Evolutionary conservation across 2,797 vertebrate genomes (phyloP), one percentile per base, ranked within the genome.

Genomic region (Mus caroli): DNA sequence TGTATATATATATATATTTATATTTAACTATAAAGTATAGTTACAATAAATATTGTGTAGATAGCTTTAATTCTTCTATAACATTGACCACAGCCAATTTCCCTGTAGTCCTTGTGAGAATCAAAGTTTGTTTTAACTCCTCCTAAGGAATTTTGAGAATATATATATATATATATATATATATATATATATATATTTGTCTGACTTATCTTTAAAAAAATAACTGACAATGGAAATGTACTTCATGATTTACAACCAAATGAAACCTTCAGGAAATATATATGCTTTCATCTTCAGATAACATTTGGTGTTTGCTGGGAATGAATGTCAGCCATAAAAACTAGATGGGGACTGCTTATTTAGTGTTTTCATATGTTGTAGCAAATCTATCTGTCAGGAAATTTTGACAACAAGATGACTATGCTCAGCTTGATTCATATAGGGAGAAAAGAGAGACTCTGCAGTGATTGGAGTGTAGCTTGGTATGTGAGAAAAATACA

Each of bases 281-380:
- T 92, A 19, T 90, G 34, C 24, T 90, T 95, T 96, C 96, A 96
- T 71, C 94, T 67, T 94, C 75, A 67, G 93, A n/a, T 85, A 97
- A 96, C 92, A 92, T 88, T 94, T 77, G 5, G 84, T 97, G 34
- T 97, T 97, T 97, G 87, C 14, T 93, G 73, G 28, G 89, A 94
- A 97, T 0, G 84, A 97, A 93, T 93, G 94, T 90, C 92, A 96
- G 87, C 62, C 80, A 95, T 97, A 97, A 97, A 97, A 97, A 96
- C 95, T 92, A 96, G 82, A 97, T 88, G 58, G 69, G 89, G 93
- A 43, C 40, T 93, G 88, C 69, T 96, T 97, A 96, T 96, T 97
- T 97, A 97, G 92, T 96, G 95, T 90, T 96, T 97, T 96, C 95
- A 96, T 97, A 97, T 96, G 94, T 97, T 97, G 97, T 78, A 95